Evolutionary conservation across 1,140 invertebrate species (phyloP).

Genomic region (Bombus cullumanus): DNA sequence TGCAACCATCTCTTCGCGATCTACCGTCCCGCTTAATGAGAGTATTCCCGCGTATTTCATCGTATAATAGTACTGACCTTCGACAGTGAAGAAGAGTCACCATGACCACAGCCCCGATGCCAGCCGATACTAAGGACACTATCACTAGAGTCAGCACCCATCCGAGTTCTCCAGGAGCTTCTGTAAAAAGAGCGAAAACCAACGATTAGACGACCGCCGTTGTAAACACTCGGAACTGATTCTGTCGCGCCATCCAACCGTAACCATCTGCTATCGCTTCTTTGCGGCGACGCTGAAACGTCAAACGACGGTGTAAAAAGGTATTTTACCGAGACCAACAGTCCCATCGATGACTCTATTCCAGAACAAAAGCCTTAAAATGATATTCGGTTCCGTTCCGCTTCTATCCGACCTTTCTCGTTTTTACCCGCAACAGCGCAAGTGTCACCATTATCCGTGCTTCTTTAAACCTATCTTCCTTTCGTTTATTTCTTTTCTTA

Average conservation of each 20-base stretch:
- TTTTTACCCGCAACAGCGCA: background rate
- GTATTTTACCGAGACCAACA: background rate
- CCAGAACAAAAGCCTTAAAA: background rate
- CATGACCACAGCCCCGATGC: constrained; percentile 84
- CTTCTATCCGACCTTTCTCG: background rate
- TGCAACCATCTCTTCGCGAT: background rate
- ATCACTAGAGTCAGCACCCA: constrained; percentile 84
- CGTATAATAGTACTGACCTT: constrained; percentile 75
- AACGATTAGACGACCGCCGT: constrained; percentile 3
- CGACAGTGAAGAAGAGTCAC: constrained; percentile 83
- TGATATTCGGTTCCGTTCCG: background rate
- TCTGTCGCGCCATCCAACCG: background rate
- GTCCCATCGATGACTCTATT: background rate
- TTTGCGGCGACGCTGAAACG: background rate
- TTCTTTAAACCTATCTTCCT: background rate
- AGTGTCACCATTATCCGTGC: background rate
- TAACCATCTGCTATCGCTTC: background rate
- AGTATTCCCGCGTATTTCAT: background rate
- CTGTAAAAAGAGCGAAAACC: constrained; percentile 70
- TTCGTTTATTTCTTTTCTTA: background rate
- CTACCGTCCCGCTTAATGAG: background rate
- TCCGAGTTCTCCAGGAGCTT: constrained; percentile 81
- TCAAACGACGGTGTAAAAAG: background rate
- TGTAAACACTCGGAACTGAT: background rate
- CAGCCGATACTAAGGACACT: constrained; percentile 83